phyloP scores from a whole-genome alignment of 2,888 invertebrate genomes.

The Penaeus monodon region DNA sequence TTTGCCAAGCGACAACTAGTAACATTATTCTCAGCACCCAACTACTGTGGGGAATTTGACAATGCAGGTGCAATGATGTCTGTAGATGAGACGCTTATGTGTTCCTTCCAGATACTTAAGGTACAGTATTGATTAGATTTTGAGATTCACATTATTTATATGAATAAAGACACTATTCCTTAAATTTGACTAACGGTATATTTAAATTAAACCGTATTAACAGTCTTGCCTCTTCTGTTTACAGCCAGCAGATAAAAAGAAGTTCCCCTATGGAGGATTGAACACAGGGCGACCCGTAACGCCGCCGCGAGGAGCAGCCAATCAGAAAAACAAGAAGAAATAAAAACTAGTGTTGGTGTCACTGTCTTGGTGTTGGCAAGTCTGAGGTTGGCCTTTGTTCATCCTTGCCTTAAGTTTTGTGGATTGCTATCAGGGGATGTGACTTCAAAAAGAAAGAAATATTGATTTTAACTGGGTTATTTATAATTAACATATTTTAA shows the following conservation, averaged over 20 bases:
- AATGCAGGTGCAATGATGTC: constrained; percentile 99
- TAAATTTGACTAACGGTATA: too few relatives aligned
- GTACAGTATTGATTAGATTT: constrained; percentile 30
- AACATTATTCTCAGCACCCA: constrained; percentile 97
- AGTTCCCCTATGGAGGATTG: constrained; percentile 92
- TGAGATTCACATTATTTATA: neutral
- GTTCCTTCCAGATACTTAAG: constrained; percentile 52
- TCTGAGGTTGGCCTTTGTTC: too few relatives aligned
- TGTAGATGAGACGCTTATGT: constrained; percentile 77
- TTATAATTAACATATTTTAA: too few relatives aligned
- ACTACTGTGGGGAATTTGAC: constrained; percentile 98
- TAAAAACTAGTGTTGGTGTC: constrained; percentile 68
- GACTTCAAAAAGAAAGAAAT: too few relatives aligned
- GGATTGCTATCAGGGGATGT: too few relatives aligned
- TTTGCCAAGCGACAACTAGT: constrained; percentile 98
- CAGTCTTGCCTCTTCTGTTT: constrained; percentile 66
- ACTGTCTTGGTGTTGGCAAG: neutral
- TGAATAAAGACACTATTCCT: neutral
- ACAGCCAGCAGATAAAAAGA: constrained; percentile 96
- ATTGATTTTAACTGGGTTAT: too few relatives aligned
- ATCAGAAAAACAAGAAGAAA: constrained; percentile 95
- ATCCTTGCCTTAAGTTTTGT: too few relatives aligned
- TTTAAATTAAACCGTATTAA: too few relatives aligned
- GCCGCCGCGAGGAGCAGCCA: constrained; percentile 89
- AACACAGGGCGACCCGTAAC: constrained; percentile 97